Conservation (phyloP, 1,140 invertebrate species). For the Ectropis grisescens region DNA sequence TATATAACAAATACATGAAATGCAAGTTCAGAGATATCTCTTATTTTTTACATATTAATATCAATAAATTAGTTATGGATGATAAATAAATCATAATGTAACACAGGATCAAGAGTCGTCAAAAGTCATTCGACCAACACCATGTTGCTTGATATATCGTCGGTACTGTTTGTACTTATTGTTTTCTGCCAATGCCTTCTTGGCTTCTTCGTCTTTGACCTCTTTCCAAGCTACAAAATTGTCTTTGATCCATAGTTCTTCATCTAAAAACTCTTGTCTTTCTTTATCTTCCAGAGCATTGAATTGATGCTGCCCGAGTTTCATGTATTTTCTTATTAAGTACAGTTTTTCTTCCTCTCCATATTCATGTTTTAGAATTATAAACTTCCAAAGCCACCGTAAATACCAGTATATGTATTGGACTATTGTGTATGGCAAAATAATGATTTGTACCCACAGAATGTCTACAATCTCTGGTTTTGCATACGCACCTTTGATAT, state of each 20-base stretch:
- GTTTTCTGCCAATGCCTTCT: conserved; percentile 83
- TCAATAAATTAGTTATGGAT: too few species aligned
- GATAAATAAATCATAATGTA: conserved; percentile 11
- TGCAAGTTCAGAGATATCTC: too few species aligned
- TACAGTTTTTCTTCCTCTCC: conserved; percentile 87
- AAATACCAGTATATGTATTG: conserved; percentile 81
- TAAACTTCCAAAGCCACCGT: conserved; percentile 86
- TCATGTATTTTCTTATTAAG: conserved; percentile 84
- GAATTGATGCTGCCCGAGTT: conserved; percentile 78
- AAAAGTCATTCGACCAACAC: conserved; percentile 83
- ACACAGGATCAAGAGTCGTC: conserved; percentile 76
- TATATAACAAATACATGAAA: too few species aligned
- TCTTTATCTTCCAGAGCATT: conserved; percentile 81
- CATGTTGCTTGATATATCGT: conserved; percentile 85
- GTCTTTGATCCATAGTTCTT: conserved; percentile 86
- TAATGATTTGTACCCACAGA: conserved; percentile 85
- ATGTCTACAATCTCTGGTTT: conserved; percentile 84
- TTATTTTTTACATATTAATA: too few species aligned
- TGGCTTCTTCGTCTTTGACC: conserved; percentile 85
- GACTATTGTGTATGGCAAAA: conserved; percentile 80
- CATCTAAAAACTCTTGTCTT: conserved; percentile 79
- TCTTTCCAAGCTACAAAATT: conserved; percentile 86
- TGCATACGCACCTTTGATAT: conserved; percentile 90
- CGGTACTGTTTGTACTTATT: conserved; percentile 84
- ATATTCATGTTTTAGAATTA: conserved; percentile 81